Percentiles rank a stretch among this genome's conserved stretches.
Evolutionary conservation across 2,888 invertebrate species (phyloP).

Genomic region (Noctua fimbriata): DNA sequence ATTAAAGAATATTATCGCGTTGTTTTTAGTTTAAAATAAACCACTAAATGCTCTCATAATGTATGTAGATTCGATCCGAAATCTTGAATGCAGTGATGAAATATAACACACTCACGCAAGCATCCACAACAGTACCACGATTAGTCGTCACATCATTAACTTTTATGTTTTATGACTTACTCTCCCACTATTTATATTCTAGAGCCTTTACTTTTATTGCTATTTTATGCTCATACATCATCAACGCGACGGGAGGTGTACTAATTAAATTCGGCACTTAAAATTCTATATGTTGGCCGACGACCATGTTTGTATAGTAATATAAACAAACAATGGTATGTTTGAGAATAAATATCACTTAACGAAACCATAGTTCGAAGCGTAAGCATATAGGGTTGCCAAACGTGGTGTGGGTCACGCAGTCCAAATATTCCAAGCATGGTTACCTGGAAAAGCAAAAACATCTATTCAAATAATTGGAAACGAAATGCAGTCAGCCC

Average conservation of each 20-base stretch:
- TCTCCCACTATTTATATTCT: slow-evolving; percentile 66
- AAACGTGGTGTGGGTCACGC: slow-evolving; percentile 42
- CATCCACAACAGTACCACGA: slow-evolving; percentile 47
- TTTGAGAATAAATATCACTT: slow-evolving; percentile 67
- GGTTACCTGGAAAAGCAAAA: slow-evolving; percentile 48
- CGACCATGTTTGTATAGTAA: slow-evolving; percentile 50
- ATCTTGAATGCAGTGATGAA: slow-evolving; percentile 33
- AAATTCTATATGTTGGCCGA: slow-evolving; percentile 56
- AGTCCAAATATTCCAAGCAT: slow-evolving; percentile 37
- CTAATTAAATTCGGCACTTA: slow-evolving; percentile 72
- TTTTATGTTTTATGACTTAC: slow-evolving; percentile 59
- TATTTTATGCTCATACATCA: slow-evolving; percentile 67
- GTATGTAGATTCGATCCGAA: slow-evolving; percentile 24
- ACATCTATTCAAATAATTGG: slow-evolving; percentile 40
- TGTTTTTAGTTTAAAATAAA: slow-evolving; percentile 1
- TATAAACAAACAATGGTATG: slow-evolving; percentile 64
- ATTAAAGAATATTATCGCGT: not conserved
- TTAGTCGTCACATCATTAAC: slow-evolving; percentile 62
- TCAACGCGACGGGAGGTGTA: slow-evolving; percentile 66
- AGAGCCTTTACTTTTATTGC: slow-evolving; percentile 66
- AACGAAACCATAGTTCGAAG: slow-evolving; percentile 61
- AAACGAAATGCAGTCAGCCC: slow-evolving; percentile 46
- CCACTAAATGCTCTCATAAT: not conserved
- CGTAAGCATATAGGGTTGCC: slow-evolving; percentile 55
- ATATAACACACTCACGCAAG: slow-evolving; percentile 42